A percentile compares a stretch with the other conserved stretches of the same genome.
Conservation (phyloP, 2,797 vertebrate species). For the Anolis apletophallus region DNA sequence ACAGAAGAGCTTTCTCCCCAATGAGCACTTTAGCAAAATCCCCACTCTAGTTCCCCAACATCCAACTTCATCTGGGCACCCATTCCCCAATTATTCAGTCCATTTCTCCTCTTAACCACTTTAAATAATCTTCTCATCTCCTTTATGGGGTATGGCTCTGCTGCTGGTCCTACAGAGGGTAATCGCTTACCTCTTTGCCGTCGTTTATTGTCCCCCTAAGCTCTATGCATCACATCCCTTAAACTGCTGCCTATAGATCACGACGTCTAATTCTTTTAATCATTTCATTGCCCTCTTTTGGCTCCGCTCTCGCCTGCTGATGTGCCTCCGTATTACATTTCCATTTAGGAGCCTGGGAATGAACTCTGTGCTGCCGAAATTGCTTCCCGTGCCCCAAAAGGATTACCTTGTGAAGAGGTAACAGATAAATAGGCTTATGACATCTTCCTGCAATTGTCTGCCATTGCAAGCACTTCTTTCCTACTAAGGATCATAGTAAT, state of each 20-base stretch:
- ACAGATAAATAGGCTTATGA: neutral
- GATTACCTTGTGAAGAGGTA: neutral
- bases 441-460: conserved; percentile 13
- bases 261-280: conserved; percentile 60
- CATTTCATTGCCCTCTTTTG: conserved; percentile 60
- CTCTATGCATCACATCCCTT: conserved; percentile 54
- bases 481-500: neutral
- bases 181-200: conserved; percentile 54
- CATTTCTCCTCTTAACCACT: conserved; percentile 65
- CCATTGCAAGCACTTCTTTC: neutral
- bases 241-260: conserved; percentile 50
- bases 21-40: neutral
- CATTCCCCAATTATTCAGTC: conserved; percentile 39
- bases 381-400: neutral
- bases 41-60: conserved; percentile 16
- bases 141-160: conserved; percentile 56
- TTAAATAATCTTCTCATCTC: conserved; percentile 65
- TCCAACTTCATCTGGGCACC: conserved; percentile 47
- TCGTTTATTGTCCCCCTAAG: conserved; percentile 48
- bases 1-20: no score
- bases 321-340: conserved; percentile 22
- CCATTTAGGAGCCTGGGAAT: conserved; percentile 25
- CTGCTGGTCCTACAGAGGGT: conserved; percentile 57
- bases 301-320: conserved; percentile 43
- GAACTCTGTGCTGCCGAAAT: neutral